Evolutionary conservation across 2,113 vertebrate genomes (phyloP).

Genomic region (Microcebus murinus): DNA sequence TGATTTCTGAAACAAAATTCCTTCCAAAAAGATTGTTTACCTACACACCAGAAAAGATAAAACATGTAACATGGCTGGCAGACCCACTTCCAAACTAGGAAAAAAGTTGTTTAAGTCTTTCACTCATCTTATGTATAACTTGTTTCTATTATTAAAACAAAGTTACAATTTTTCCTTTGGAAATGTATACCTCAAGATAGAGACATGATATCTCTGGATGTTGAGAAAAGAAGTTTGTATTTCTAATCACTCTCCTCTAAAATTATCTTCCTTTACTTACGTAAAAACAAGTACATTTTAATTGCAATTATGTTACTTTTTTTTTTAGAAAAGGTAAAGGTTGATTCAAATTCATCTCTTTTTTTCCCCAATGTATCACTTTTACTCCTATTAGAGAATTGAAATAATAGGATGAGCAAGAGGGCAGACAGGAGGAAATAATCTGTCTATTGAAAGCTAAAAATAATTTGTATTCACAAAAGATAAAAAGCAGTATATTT

Average conservation of each 20-base stretch:
- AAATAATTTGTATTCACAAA: neutral
- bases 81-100: neutral
- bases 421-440: neutral
- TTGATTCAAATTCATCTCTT: neutral
- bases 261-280: neutral
- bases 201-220: neutral
- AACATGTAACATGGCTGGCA: neutral
- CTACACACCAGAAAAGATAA: neutral
- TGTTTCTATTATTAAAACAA: neutral
- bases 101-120: neutral
- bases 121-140: neutral
- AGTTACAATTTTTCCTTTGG: neutral
- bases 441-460: neutral
- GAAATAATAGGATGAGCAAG: neutral
- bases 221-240: neutral
- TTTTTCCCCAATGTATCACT: neutral
- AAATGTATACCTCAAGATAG: neutral
- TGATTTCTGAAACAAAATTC: conserved; percentile 28
- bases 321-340: neutral
- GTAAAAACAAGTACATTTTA: neutral
- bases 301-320: neutral
- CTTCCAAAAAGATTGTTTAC: neutral
- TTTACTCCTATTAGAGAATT: neutral
- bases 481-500: neutral
- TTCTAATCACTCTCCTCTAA: neutral